A percentile compares a stretch with the other conserved stretches of the same genome.
Evolutionary conservation across 2,888 invertebrate genomes (phyloP).

Genomic region (Drosophila rellima): DNA sequence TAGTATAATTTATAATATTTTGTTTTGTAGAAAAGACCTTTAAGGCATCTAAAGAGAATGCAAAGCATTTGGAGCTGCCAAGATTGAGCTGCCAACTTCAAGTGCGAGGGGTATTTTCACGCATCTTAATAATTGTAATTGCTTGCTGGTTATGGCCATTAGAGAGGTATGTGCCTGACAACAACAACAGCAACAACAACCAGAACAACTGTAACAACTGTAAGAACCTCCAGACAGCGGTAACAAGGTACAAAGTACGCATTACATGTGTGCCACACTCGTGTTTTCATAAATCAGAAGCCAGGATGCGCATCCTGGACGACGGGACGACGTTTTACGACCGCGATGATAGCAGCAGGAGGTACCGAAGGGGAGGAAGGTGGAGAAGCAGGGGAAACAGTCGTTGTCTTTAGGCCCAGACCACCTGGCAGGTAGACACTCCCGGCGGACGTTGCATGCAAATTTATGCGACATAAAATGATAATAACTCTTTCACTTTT

Average conservation of each 20-base stretch:
- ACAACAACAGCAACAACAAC: not conserved
- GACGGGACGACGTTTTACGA: conserved; percentile 42
- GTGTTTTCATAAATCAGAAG: conserved; percentile 46
- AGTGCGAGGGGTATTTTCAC: conserved; percentile 10
- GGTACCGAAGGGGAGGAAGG: not conserved
- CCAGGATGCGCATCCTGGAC: conserved; percentile 24
- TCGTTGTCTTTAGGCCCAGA: conserved; percentile 24
- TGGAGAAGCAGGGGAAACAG: not conserved
- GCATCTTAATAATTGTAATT: conserved; percentile 57
- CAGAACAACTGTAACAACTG: not conserved
- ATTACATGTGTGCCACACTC: conserved; percentile 48
- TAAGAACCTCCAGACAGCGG: conserved; percentile 7
- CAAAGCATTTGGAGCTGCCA: too few relatives aligned
- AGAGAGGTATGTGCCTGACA: conserved; percentile 13
- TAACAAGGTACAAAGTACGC: conserved; percentile 43
- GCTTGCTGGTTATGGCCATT: conserved; percentile 36
- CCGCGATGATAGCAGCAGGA: conserved; percentile 27
- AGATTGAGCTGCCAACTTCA: conserved; percentile 2
- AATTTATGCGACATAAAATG: conserved; percentile 76
- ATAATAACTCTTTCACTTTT: conserved; percentile 75
- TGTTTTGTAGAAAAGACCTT: too few relatives aligned
- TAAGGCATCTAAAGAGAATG: too few relatives aligned
- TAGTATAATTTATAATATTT: too few relatives aligned
- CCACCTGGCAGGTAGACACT: conserved; percentile 28
- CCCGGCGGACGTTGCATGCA: conserved; percentile 55